Evolutionary conservation across 2,113 vertebrate species (phyloP).

Genomic region (Oncorhynchus masou): DNA sequence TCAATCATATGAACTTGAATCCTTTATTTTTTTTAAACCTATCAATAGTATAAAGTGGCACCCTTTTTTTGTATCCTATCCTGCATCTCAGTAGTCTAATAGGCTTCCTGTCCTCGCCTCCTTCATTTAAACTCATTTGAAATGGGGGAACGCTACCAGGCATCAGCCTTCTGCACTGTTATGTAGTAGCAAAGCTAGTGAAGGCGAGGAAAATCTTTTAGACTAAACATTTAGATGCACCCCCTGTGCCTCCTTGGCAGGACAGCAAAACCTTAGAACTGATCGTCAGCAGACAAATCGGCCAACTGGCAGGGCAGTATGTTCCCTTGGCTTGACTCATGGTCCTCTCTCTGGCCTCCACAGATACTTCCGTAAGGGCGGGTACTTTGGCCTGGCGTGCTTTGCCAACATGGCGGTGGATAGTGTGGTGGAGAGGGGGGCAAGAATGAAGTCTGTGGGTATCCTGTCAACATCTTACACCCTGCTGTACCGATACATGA

Average conservation of each 20-base stretch:
- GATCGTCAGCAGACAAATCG: background rate
- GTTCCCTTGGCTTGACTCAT: constrained; percentile 43
- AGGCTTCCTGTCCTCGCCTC: too few relatives aligned
- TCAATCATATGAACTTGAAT: too few relatives aligned
- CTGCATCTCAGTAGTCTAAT: too few relatives aligned
- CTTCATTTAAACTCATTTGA: too few relatives aligned
- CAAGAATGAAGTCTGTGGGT: constrained; percentile 94
- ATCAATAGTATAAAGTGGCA: background rate
- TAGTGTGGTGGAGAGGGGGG: constrained; percentile 87
- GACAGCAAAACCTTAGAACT: background rate
- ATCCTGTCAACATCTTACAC: constrained; percentile 94
- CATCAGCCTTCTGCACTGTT: background rate
- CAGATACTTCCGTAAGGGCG: constrained; percentile 93
- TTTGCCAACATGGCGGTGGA: constrained; percentile 97
- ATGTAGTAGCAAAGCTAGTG: background rate
- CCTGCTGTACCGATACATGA: constrained; percentile 91
- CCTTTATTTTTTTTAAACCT: too few relatives aligned
- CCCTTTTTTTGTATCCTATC: too few relatives aligned
- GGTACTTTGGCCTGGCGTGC: constrained; percentile 92
- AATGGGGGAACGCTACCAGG: too few relatives aligned
- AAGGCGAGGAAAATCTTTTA: background rate
- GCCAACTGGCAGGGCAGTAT: constrained; percentile 33
- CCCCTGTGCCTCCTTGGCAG: constrained; percentile 20
- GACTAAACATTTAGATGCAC: constrained; percentile 27
- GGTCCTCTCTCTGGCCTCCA: constrained; percentile 28